These are phyloP conservation scores for Eudemis profundana DNA, from an alignment of 2,888 invertebrate genomes.

Conservation along the genomic window DNA sequence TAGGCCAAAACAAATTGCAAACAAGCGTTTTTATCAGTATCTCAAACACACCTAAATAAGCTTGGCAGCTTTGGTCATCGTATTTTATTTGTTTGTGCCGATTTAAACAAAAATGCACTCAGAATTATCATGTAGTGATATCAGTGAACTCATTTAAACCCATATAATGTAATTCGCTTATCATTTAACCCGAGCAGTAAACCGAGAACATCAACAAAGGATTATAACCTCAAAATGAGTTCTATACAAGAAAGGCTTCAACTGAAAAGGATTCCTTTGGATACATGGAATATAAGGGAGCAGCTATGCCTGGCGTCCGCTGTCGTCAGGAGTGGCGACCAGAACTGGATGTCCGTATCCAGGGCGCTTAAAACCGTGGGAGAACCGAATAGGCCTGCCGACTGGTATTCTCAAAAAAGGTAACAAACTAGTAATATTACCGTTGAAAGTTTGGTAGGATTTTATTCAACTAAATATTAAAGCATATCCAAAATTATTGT, in stretches of 20 bases:
- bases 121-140: neutral
- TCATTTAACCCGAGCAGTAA: conserved; percentile 1
- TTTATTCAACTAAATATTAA: neutral
- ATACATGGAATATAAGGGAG: conserved; percentile 94
- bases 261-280: conserved; percentile 89
- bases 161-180: neutral
- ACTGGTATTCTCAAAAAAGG: conserved; percentile 94
- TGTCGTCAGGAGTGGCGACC: conserved; percentile 93
- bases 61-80: neutral
- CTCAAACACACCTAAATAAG: conserved; percentile 7
- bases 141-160: neutral
- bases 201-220: conserved; percentile 16
- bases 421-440: conserved; percentile 44
- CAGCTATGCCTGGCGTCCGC: conserved; percentile 94
- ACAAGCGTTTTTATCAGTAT: conserved; percentile 18
- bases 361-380: conserved; percentile 91
- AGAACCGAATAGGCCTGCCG: conserved; percentile 90
- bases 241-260: conserved; percentile 79
- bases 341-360: conserved; percentile 96
- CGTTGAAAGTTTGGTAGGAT: neutral
- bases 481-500: too few species aligned
- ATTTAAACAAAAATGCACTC: conserved; percentile 15
- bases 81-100: conserved; percentile 18
- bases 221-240: conserved; percentile 65
- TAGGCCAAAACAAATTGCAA: too few species aligned